Evolutionary conservation across 2,113 vertebrate genomes (phyloP), one percentile per base, ranked within the genome.

Genomic region (Microtus richardsoni): DNA sequence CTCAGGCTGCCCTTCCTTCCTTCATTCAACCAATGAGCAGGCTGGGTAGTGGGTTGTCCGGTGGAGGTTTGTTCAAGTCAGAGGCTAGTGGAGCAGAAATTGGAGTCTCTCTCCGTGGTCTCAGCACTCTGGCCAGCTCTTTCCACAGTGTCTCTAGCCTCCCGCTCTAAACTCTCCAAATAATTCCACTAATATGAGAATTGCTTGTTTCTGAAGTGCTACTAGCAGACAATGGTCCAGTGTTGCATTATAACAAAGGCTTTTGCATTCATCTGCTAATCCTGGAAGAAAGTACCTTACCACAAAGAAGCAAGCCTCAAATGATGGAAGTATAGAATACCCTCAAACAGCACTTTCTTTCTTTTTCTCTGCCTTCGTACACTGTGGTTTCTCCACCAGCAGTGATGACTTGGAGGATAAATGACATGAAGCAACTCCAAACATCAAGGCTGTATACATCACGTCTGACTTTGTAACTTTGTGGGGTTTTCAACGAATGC

Each of bases 381-480:
- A 41, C 39, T 26, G n/a, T 91, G 21, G 58, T 77, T 54, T 73
- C 44, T 41, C 70, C 92, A 87, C 79, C 87, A 93, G 64, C 74
- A 28, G 6, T 17, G 8, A 39, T 62, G 75, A 91, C 39, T 89
- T 85, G 39, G 88, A 95, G 64, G 21, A 64, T n/a, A 85, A 58
- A 89, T 80, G 89, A 84, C 88, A 77, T 68, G 75, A 84, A 95
- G 79, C 60, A 89, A 60, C 49, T 97, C 94, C 75, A 93, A 68
- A 75, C 58, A 36, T 95, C 93, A 95, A 87, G 95, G 41, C 36
- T 68, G 68, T 73, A n/a, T 92, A 85, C 87, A 84, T 93, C 96
- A 88, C 36, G 54, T 83, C 60, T 90, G 77, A 93, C 89, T 97
- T 93, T 88, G 41, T 78, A 92, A 96, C 68, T 64, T 60, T 68